Conservation (phyloP, 2,113 vertebrate species). For the Gymnobelideus leadbeateri region DNA sequence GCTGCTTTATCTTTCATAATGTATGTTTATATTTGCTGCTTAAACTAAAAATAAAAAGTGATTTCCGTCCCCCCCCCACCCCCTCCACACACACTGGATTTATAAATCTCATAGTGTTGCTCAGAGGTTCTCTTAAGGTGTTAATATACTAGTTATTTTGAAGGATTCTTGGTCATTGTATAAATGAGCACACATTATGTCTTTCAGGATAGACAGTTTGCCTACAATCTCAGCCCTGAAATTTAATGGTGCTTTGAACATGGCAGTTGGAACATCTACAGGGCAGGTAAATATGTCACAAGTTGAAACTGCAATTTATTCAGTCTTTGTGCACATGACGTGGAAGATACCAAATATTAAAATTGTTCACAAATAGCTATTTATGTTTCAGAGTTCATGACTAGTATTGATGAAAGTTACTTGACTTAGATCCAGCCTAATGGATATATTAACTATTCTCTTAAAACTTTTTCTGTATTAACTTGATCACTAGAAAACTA, state of each 20-base stretch:
- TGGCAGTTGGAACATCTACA: conserved; percentile 96
- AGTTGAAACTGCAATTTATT: neutral
- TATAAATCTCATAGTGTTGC: neutral
- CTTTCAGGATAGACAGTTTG: conserved; percentile 90
- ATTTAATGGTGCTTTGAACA: conserved; percentile 91
- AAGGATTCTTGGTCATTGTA: neutral
- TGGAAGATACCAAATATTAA: neutral
- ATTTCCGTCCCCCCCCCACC: neutral
- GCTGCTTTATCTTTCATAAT: conserved; percentile 1
- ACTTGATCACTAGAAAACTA: neutral
- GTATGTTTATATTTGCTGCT: neutral
- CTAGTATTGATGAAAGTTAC: neutral
- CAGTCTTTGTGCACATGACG: neutral
- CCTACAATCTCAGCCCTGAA: conserved; percentile 94
- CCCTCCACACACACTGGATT: neutral
- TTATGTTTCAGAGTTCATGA: neutral
- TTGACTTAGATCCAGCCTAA: neutral
- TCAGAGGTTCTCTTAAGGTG: neutral
- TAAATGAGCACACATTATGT: conserved; percentile 23
- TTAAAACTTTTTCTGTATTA: neutral
- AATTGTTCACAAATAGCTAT: neutral
- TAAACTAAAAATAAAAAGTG: neutral
- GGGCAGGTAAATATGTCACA: conserved; percentile 90
- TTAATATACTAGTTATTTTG: neutral
- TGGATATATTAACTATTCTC: neutral